These are phyloP conservation scores for Bhutanitis thaidina DNA, from an alignment of 2,888 invertebrate genomes.

Conservation along the genomic window DNA sequence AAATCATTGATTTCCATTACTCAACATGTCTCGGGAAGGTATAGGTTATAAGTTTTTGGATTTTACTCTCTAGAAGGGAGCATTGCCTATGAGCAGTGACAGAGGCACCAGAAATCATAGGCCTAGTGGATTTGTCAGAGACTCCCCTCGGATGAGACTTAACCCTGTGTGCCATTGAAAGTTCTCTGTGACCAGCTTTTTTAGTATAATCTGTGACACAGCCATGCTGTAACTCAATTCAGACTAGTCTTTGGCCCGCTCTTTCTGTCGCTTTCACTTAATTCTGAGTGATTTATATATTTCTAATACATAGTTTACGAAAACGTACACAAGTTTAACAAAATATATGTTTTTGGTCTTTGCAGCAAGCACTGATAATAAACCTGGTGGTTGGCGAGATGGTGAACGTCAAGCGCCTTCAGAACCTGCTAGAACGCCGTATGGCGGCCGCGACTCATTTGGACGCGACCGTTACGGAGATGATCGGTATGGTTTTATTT, in stretches of 20 bases:
- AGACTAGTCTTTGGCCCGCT: constrained; percentile 88
- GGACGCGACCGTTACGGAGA: constrained; percentile 60
- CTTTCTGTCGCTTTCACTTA: constrained; percentile 31
- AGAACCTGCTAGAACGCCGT: constrained; percentile 66
- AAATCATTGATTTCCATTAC: constrained; percentile 41
- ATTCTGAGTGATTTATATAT: constrained; percentile 47
- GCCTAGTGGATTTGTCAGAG: constrained; percentile 64
- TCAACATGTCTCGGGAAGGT: constrained; percentile 86
- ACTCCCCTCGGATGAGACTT: constrained; percentile 68
- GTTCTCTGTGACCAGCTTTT: constrained; percentile 82
- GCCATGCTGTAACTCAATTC: constrained; percentile 85
- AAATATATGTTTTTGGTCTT: not conserved
- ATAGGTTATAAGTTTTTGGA: constrained; percentile 76
- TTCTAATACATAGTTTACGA: not conserved
- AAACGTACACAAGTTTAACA: no score
- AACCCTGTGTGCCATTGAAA: constrained; percentile 79
- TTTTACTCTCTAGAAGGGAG: constrained; percentile 83
- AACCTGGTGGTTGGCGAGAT: constrained; percentile 76
- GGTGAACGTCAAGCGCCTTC: constrained; percentile 57
- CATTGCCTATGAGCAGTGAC: constrained; percentile 76
- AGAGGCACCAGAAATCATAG: constrained; percentile 84
- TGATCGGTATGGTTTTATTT: constrained; percentile 35
- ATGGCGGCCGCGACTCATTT: constrained; percentile 72
- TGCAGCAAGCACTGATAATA: constrained; percentile 65
- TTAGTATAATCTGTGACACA: constrained; percentile 85